Percentiles rank a stretch among this genome's conserved stretches.
Evolutionary conservation across 1,140 invertebrate genomes (phyloP).

Genomic region (Brachionus rotundiformis): DNA sequence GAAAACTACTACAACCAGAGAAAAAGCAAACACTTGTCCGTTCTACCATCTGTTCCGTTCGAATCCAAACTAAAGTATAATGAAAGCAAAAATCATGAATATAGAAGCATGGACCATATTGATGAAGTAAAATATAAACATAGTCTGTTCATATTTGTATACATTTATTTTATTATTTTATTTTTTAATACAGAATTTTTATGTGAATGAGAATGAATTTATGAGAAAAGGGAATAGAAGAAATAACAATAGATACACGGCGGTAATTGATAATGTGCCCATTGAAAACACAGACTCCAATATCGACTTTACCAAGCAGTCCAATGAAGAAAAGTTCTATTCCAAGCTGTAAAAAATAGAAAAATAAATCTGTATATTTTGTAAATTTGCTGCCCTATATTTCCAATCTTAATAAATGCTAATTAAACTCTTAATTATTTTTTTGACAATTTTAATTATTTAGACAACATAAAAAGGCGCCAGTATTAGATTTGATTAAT

Average conservation of each 20-base stretch:
- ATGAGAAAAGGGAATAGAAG: not conserved
- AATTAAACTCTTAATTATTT: not conserved
- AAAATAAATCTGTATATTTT: not conserved
- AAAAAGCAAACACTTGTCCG: not conserved
- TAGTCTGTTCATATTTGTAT: no score
- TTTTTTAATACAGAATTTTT: not conserved
- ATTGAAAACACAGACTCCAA: not conserved
- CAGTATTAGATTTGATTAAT: no score
- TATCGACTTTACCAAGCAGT: not conserved
- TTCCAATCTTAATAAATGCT: not conserved
- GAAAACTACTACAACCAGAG: constrained; percentile 23
- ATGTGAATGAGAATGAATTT: not conserved
- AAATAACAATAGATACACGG: not conserved
- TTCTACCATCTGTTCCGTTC: not conserved
- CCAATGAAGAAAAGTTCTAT: constrained; percentile 12
- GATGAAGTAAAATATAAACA: not conserved
- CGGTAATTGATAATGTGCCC: not conserved
- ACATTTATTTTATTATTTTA: not conserved
- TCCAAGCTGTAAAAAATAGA: not conserved
- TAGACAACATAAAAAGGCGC: not conserved
- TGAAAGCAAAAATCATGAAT: not conserved
- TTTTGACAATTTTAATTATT: not conserved
- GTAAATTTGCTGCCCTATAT: not conserved
- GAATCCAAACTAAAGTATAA: not conserved
- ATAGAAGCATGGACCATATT: constrained; percentile 23